These are phyloP conservation scores for Caenorhabditis panamensis DNA, from an alignment of 2,888 invertebrate species.

Conservation along the genomic window DNA sequence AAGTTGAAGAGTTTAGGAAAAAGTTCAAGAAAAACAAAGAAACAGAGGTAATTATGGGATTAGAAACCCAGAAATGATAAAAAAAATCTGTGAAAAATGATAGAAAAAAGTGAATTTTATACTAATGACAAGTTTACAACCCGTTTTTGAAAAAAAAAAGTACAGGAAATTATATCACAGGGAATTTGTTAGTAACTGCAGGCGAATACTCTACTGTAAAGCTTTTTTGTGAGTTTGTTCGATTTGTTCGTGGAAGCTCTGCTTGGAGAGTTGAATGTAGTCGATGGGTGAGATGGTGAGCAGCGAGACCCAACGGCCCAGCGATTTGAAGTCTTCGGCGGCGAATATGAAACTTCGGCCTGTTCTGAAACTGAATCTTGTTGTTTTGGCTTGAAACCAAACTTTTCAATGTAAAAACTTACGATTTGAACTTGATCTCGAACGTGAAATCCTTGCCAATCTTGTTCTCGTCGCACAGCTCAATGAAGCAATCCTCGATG, in stretches of 20 bases:
- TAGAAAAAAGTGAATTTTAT: not conserved
- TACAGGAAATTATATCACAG: not conserved
- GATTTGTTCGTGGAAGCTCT: constrained; percentile 72
- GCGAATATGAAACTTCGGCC: constrained; percentile 74
- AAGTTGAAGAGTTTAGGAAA: not conserved
- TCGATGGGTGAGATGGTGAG: constrained; percentile 79
- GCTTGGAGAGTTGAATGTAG: constrained; percentile 79
- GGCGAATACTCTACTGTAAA: not conserved
- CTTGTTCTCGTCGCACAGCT: constrained; percentile 79
- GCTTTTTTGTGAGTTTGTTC: constrained; percentile 59
- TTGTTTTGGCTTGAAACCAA: no score
- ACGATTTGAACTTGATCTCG: constrained; percentile 80
- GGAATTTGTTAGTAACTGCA: not conserved
- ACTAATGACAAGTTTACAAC: not conserved
- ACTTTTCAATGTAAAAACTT: constrained; percentile 34
- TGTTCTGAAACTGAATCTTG: no score
- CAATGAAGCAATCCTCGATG: constrained; percentile 80
- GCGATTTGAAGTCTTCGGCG: constrained; percentile 74
- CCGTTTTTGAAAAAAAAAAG: constrained; percentile 1
- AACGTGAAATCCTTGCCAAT: constrained; percentile 79
- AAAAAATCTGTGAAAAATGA: not conserved
- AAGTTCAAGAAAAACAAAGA: not conserved
- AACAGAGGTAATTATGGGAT: not conserved
- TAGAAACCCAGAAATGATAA: not conserved
- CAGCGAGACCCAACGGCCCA: constrained; percentile 79